Base-by-base conservation (phyloP, 1,140 invertebrate genomes). In the Dinoponera quadriceps region DNA sequence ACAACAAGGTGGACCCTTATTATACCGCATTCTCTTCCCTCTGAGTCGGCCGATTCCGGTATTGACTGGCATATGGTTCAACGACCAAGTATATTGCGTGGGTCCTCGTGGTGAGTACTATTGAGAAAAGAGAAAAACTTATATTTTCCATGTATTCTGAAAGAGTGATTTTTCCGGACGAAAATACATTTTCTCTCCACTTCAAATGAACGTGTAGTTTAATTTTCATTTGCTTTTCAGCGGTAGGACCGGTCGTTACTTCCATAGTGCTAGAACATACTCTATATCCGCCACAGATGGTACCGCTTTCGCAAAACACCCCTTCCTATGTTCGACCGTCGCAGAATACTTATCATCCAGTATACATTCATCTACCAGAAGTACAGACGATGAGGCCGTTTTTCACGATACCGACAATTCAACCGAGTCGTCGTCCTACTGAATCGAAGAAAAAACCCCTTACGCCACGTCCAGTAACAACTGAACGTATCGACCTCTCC, bases 11-110 rank as follows among this genome's bases (percentile, higher is more conserved):
- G 80, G 78, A 44, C 75, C 91, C 1, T 82, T 94, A 20, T 84
- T 75, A 22, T 94, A 94, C 48, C 82, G 68, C 51, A 66, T 94
- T 14, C 38, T 90, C 68, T 94, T 94, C 85, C 94, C 93, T n/a
- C 49, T 93, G 22, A 60, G 29, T 4, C 63, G 63, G 29, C 93
- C 93, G 3, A 60, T 94, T 60, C 93, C 94, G 2, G 4, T 84
- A 0, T 20, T 95, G 5, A 88, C 83, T 16, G 88, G 73, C 7
- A 88, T 94, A 29, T 75, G 75, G 49, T 92, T 94, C 62, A 93
- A 94, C 14, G 62, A 83, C 60, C 22, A 85, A 38, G 60, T 66
- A 33, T 86, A 92, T 20, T 94, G 94, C 62, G 38, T 33, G 0
- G 93, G 91, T 38, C 54, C 51, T 29, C 83, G 71, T 49, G 84